Evolutionary conservation across 2,888 invertebrate species (phyloP).

Genomic region (Cataglyphis livida): DNA sequence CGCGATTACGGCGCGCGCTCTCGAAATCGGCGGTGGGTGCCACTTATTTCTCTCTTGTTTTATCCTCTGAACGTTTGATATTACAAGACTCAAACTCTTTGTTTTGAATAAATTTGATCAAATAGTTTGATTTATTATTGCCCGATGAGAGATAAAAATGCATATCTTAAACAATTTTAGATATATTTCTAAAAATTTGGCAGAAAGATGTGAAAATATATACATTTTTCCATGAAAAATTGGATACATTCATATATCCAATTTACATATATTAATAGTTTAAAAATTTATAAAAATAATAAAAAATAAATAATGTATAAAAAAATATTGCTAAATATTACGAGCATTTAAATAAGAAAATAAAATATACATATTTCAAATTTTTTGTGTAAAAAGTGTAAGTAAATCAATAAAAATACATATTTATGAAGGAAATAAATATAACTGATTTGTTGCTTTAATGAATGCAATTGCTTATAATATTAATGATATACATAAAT

Average conservation of each 20-base stretch:
- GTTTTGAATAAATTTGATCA: conserved; percentile 2
- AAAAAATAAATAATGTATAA: no score
- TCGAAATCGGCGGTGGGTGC: background rate
- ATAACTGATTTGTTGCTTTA: background rate
- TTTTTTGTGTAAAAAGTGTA: conserved; percentile 10
- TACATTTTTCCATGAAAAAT: background rate
- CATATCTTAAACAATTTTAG: background rate
- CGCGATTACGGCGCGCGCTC: background rate
- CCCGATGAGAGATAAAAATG: conserved; percentile 10
- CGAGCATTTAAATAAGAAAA: background rate
- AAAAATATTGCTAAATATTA: conserved; percentile 6
- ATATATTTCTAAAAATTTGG: background rate
- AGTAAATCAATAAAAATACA: background rate
- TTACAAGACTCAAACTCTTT: background rate
- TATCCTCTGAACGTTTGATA: background rate
- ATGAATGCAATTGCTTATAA: background rate
- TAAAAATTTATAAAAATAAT: background rate
- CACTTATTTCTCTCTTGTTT: conserved; percentile 1
- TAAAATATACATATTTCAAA: background rate
- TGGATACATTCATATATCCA: background rate
- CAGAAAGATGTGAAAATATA: background rate
- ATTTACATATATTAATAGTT: background rate
- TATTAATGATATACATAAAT: background rate
- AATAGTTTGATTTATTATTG: conserved; percentile 4
- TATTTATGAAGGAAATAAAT: background rate